Evolutionary conservation across 2,113 vertebrate genomes (phyloP), one percentile per base, ranked within the genome.

Genomic region (Otus sunia): DNA sequence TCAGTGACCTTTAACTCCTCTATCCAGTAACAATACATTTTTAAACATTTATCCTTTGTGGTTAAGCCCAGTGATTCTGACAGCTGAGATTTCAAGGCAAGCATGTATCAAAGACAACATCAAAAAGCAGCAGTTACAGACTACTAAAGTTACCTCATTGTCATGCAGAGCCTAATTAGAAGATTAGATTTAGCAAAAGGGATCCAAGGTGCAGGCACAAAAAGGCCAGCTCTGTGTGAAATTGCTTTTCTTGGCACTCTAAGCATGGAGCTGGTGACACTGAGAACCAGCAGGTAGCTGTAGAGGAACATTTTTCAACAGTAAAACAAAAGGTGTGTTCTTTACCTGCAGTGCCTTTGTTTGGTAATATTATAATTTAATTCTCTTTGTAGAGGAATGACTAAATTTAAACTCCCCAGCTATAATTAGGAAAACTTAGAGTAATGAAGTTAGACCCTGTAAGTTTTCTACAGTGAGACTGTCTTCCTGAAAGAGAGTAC

Each of bases 101-200:
- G 11, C 16, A 8, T 20, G 3, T 85, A 29, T 30, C 45, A 63
- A 25, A 74, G 12, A 82, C 34, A 86, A 62, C 32, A 84, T 58
- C 64, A 96, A 89, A 91, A 69, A 69, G 11, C 27, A 96, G 52
- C 18, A 50, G 49, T 56, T 72, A 34, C 17, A 75, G 52, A 18
- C 29, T 41, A 81, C 47, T 27, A 68, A 82, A 93, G 34, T 50
- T 87, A 68, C 26, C 34, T 93, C 26, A 82, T 83, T 93, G 62
- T 82, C 78, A 92, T 87, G 73, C 64, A 88, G 34, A 92, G 27
- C 20, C 39, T 95, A 93, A 95, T 94, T 77, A 95, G 67, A 81
- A 95, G n/a, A 93, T 95, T 71, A 94, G 32, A 47, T 88, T 69
- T 84, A 76, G 53, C 7, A 80, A 93, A 90, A 93, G 20, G 17